Percentiles rank a stretch among this genome's conserved stretches.
Conservation (phyloP, 2,797 vertebrate species). For the Chaunax sp. region DNA sequence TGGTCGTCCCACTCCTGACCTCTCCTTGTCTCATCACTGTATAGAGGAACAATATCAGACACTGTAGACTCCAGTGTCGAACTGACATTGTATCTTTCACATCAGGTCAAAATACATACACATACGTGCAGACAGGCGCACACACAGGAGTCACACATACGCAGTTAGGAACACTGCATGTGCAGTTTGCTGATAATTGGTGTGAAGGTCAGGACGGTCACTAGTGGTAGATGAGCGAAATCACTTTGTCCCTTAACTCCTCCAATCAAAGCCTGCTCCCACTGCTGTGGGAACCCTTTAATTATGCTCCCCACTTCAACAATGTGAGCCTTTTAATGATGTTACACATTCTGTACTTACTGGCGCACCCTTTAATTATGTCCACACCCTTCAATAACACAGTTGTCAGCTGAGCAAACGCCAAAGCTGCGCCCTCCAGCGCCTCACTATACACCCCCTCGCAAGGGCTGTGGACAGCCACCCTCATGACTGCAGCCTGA, state of each 20-base stretch:
- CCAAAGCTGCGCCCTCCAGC: constrained; percentile 27
- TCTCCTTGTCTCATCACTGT: background rate
- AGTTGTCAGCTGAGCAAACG: constrained; percentile 65
- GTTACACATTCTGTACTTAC: constrained; percentile 75
- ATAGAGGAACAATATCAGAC: constrained; percentile 27
- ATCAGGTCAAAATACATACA: constrained; percentile 31
- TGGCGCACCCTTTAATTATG: constrained; percentile 74
- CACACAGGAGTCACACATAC: background rate
- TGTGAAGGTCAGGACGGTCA: constrained; percentile 73
- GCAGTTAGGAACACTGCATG: background rate
- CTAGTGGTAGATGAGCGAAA: constrained; percentile 59
- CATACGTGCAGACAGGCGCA: background rate
- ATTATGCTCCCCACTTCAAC: constrained; percentile 79
- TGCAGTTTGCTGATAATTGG: constrained; percentile 16
- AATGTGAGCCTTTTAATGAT: constrained; percentile 81
- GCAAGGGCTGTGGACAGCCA: constrained; percentile 10
- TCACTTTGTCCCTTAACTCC: constrained; percentile 62
- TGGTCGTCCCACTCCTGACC: constrained; percentile 37
- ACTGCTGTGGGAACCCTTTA: constrained; percentile 71
- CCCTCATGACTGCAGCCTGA: constrained; percentile 39
- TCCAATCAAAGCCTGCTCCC: constrained; percentile 69
- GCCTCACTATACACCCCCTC: background rate
- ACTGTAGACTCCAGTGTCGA: constrained; percentile 27
- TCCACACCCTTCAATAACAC: constrained; percentile 77
- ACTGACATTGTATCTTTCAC: constrained; percentile 40